A percentile compares a stretch with the other conserved stretches of the same genome.
Conservation (phyloP, 2,888 invertebrate species). For the Ophioninae sp. region DNA sequence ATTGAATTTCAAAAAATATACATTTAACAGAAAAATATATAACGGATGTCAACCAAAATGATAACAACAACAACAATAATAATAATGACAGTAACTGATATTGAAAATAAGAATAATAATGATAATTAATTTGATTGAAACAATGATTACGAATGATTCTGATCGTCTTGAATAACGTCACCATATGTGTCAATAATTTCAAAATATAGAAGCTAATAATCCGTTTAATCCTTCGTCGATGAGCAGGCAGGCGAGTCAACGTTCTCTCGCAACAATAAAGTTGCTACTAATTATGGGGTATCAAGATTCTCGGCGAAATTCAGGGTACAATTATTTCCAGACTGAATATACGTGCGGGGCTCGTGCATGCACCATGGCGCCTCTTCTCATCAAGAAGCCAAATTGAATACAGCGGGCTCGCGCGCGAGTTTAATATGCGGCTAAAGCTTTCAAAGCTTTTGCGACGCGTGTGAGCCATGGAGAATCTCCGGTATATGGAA, state of each 20-base stretch:
- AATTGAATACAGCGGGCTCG: background rate
- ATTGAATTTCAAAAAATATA: too few species aligned
- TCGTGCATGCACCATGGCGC: background rate
- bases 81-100: too few species aligned
- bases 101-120: too few species aligned
- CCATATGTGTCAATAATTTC: background rate
- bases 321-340: background rate
- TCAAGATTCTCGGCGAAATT: background rate
- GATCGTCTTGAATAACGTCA: background rate
- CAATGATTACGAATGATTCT: background rate
- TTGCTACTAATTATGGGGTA: background rate
- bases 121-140: too few species aligned
- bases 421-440: background rate
- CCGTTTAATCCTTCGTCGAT: background rate
- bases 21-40: too few species aligned
- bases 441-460: conserved; percentile 12
- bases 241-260: background rate
- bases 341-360: background rate
- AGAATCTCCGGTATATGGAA: background rate
- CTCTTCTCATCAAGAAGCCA: conserved; percentile 4
- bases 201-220: background rate
- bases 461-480: conserved; percentile 1
- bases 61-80: too few species aligned
- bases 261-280: background rate
- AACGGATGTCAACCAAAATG: too few species aligned